A percentile compares a stretch with the other conserved stretches of the same genome.
These are phyloP conservation scores for Willowsia nigromaculata DNA, from an alignment of 2,888 invertebrate genomes.

Conservation along the genomic window DNA sequence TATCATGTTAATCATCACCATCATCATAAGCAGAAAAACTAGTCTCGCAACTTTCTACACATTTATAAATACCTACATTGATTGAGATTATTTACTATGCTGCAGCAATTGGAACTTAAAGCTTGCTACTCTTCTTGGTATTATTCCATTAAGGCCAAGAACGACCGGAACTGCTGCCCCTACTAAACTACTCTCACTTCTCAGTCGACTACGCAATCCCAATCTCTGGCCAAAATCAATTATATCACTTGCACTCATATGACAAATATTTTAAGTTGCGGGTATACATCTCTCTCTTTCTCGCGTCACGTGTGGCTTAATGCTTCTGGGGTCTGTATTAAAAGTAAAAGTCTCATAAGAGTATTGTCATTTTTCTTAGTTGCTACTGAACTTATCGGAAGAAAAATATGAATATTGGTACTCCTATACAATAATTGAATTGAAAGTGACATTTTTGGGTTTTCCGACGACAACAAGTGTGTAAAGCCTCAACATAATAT, in stretches of 20 bases:
- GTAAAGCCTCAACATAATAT: background rate
- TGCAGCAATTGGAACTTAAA: too few relatives aligned
- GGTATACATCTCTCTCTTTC: too few relatives aligned
- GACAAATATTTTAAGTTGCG: background rate
- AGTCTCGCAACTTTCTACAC: conserved; percentile 13
- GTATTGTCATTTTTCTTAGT: too few relatives aligned
- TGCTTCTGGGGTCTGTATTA: background rate
- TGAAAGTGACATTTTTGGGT: conserved; percentile 30
- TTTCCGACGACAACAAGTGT: background rate
- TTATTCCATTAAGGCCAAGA: conserved; percentile 51
- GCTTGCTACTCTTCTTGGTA: background rate
- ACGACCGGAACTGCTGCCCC: conserved; percentile 13
- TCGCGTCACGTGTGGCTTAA: too few relatives aligned
- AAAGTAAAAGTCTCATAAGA: conserved; percentile 8
- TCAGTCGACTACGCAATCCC: background rate
- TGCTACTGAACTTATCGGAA: background rate
- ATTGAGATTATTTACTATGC: background rate
- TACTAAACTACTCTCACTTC: background rate
- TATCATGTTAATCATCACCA: too few relatives aligned
- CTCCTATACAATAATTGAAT: background rate
- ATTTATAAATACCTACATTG: background rate
- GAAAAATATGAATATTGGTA: background rate
- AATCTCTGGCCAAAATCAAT: too few relatives aligned
- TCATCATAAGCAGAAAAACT: background rate
- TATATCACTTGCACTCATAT: background rate